These are phyloP conservation scores for Rhinella marina DNA, from an alignment of 2,797 vertebrate genomes.

Conservation along the genomic window DNA sequence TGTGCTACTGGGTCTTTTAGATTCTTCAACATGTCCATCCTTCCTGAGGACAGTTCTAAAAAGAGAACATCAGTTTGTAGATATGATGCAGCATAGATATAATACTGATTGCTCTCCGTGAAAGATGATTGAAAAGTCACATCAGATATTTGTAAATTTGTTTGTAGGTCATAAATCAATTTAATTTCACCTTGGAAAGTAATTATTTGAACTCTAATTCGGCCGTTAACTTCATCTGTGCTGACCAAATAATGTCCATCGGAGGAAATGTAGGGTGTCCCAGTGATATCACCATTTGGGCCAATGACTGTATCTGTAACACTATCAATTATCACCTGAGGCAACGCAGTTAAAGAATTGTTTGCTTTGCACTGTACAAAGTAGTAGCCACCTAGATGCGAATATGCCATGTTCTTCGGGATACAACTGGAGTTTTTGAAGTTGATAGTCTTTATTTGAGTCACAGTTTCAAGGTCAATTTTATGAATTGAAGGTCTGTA, in stretches of 20 bases:
- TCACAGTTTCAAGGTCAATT: constrained; percentile 93
- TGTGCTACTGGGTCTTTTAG: constrained; percentile 82
- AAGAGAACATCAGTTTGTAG: constrained; percentile 84
- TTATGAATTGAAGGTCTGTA: constrained; percentile 84
- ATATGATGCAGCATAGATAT: constrained; percentile 81
- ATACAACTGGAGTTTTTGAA: constrained; percentile 82
- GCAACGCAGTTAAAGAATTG: background rate
- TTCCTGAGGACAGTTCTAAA: constrained; percentile 85
- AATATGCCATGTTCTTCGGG: constrained; percentile 88
- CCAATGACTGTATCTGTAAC: constrained; percentile 88
- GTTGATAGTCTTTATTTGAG: constrained; percentile 86
- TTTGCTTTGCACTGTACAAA: constrained; percentile 83
- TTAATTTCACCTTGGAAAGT: constrained; percentile 82
- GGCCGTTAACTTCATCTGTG: constrained; percentile 69
- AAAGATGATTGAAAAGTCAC: constrained; percentile 92
- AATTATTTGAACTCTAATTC: constrained; percentile 84
- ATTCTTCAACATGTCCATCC: constrained; percentile 77
- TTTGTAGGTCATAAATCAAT: constrained; percentile 74
- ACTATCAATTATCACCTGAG: constrained; percentile 88
- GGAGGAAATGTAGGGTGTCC: constrained; percentile 81
- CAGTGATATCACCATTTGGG: constrained; percentile 77
- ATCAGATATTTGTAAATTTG: constrained; percentile 77
- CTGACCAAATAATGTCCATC: constrained; percentile 89
- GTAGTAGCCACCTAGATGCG: constrained; percentile 91
- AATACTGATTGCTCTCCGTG: constrained; percentile 84